Evolutionary conservation across 2,888 invertebrate genomes (phyloP), one percentile per base, ranked within the genome.

Genomic region (Drosophila diplacantha): DNA sequence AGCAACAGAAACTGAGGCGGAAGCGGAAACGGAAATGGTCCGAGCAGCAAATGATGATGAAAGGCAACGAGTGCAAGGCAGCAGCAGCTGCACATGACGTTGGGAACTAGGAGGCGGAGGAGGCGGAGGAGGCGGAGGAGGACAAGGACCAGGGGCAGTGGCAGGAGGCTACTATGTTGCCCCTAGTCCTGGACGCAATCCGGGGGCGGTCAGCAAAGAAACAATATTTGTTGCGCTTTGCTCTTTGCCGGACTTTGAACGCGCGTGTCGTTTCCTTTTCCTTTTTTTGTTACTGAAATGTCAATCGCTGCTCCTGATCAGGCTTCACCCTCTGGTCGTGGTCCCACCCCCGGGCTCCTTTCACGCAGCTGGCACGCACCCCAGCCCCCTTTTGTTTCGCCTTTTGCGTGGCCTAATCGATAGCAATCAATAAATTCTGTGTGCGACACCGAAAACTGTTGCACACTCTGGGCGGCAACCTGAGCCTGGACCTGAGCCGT

Each of bases 381-480:
- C 9, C 34, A n/a, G 12, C 37, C 31, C 37, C 18, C 16, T 12
- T 32, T 14, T 14, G 7, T 24, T 2, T 12, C 7, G 35, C 56
- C 56, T 62, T 22, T 39, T 39, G 47, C 63, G 55, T 31, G 41
- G 47, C 39, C 60, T 43, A 77, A 81, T 77, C 77, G 67, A 77
- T 77, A 77, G 72, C 82, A 81, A 77, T 77, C 77, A 81, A 77
- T 77, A 81, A 63, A 57, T 56, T 51, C 46, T 64, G 54, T 55
- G 62, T 34, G 44, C 34, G 9, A 65, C 46, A 64, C 38, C 56
- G 26, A 38, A 50, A 66, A 65, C 56, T 65, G 46, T 44, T 62
- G 62, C 61, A 37, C 63, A 22, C 59, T 44, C 31, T 22, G 29
- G 12, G 6, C 24, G 24, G 41, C n/a, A 41, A n/a, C 24, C 41